Evolutionary conservation across 2,888 invertebrate genomes (phyloP).

Genomic region (Eledona agricola): DNA sequence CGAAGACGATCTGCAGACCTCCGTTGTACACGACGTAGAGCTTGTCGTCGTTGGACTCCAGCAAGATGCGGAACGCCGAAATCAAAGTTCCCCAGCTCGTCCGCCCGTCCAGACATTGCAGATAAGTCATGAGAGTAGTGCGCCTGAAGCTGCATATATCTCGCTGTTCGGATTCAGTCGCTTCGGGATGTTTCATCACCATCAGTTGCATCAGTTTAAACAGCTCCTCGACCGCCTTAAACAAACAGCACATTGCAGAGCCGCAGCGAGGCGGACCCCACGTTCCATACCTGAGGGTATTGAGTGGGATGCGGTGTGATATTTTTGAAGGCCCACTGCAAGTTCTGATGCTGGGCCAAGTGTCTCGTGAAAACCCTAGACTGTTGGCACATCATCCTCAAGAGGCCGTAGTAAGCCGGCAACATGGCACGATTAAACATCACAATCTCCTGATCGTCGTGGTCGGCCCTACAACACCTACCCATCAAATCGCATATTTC

Average conservation of each 20-base stretch:
- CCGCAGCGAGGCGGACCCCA: no score
- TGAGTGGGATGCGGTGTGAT: conserved; percentile 96
- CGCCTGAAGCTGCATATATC: conserved; percentile 88
- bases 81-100: conserved; percentile 95
- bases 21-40: conserved; percentile 90
- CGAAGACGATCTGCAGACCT: conserved; percentile 82
- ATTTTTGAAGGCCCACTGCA: conserved; percentile 96
- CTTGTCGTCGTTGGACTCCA: conserved; percentile 90
- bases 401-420: conserved; percentile 89
- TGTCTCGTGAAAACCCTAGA: conserved; percentile 86
- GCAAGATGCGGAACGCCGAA: conserved; percentile 85
- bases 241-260: conserved; percentile 35
- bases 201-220: conserved; percentile 90
- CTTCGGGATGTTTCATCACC: conserved; percentile 83
- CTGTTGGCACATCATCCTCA: conserved; percentile 90
- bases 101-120: conserved; percentile 81
- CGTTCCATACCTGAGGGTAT: conserved; percentile 76
- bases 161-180: conserved; percentile 76
- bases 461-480: conserved; percentile 87
- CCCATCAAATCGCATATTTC: no score
- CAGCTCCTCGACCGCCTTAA: conserved; percentile 86
- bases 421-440: conserved; percentile 93
- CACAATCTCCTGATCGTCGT: conserved; percentile 95
- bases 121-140: conserved; percentile 85
- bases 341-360: conserved; percentile 91